Conservation (phyloP, 1,140 invertebrate species). For the Temnothorax longispinosus region DNA sequence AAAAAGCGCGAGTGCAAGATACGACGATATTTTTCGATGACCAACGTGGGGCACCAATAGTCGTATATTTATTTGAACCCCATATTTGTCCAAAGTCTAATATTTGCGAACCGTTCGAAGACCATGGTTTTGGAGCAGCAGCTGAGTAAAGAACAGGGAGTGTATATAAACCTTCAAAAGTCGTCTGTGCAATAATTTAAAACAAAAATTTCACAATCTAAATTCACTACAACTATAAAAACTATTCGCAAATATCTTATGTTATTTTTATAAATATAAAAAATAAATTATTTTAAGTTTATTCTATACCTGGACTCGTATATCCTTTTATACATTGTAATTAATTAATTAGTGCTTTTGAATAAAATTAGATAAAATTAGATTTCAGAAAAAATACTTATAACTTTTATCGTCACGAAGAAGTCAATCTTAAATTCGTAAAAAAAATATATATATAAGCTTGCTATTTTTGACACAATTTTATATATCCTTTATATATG, state of each 20-base stretch:
- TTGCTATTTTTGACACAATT: neutral
- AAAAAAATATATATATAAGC: neutral
- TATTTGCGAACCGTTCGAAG: constrained; percentile 64
- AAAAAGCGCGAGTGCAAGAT: neutral
- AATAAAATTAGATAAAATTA: neutral
- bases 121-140: constrained; percentile 34
- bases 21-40: constrained; percentile 36
- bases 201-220: neutral
- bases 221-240: neutral
- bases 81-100: constrained; percentile 66
- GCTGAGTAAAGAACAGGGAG: constrained; percentile 50
- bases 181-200: constrained; percentile 17
- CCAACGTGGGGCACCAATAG: constrained; percentile 5
- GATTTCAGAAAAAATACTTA: neutral
- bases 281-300: neutral
- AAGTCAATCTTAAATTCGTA: neutral
- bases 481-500: neutral
- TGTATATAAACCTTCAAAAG: constrained; percentile 19
- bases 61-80: constrained; percentile 66
- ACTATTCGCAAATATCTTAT: neutral
- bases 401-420: neutral
- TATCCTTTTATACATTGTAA: neutral
- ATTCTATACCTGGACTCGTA: neutral
- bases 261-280: neutral
- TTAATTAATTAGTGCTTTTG: neutral